Evolutionary conservation across 2,888 invertebrate genomes (phyloP).

Genomic region (Lasiommata megera): DNA sequence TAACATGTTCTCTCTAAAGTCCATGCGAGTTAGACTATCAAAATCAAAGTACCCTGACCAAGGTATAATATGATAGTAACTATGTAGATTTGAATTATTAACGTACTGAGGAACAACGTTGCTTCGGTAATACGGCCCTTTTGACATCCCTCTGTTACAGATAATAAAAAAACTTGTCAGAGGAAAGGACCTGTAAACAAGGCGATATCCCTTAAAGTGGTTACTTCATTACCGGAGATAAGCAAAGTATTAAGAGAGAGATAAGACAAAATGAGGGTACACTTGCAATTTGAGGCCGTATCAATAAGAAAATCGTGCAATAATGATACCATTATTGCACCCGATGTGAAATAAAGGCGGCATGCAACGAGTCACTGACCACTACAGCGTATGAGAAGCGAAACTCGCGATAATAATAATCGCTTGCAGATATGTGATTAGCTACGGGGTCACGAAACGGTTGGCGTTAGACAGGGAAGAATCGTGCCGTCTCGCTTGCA

Average conservation of each 20-base stretch:
- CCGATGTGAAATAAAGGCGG: slow-evolving; percentile 46
- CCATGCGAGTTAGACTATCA: too few relatives aligned
- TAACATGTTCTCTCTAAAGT: too few relatives aligned
- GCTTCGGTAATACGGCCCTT: too few relatives aligned
- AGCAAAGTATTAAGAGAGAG: slow-evolving; percentile 2
- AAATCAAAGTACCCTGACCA: too few relatives aligned
- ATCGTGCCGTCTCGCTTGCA: slow-evolving; percentile 46
- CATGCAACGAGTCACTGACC: slow-evolving; percentile 66
- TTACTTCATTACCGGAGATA: neutral
- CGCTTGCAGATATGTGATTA: slow-evolving; percentile 80
- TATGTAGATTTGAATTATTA: too few relatives aligned
- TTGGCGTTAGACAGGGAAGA: slow-evolving; percentile 71
- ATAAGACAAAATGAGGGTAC: slow-evolving; percentile 15
- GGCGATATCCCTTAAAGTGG: too few relatives aligned
- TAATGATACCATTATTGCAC: slow-evolving; percentile 28
- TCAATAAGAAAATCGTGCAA: slow-evolving; percentile 33
- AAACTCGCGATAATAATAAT: slow-evolving; percentile 77
- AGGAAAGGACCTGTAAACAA: too few relatives aligned
- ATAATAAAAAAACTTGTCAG: too few relatives aligned
- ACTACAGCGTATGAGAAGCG: slow-evolving; percentile 70
- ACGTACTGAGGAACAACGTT: too few relatives aligned
- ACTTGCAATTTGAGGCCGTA: slow-evolving; percentile 25
- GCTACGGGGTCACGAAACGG: slow-evolving; percentile 77
- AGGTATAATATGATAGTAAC: too few relatives aligned
- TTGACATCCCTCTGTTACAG: too few relatives aligned